Percentiles rank a stretch among this genome's conserved stretches.
Conservation (phyloP, 2,113 vertebrate genomes). For the Eudyptes chrysolophus region DNA sequence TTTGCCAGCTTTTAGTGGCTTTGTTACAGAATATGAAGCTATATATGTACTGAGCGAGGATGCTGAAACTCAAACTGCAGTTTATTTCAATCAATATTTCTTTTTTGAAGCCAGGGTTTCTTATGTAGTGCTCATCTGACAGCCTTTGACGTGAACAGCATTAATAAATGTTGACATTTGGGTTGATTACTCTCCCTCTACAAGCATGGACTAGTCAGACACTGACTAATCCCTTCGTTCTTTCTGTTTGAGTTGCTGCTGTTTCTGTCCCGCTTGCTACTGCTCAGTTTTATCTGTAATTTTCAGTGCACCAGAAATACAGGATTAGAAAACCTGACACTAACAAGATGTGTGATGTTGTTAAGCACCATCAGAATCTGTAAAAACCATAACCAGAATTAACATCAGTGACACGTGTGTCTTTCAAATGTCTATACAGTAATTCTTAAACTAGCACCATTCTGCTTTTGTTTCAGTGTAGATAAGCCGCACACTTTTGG, state of each 20-base stretch:
- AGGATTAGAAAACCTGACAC: background rate
- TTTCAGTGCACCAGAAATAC: background rate
- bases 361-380: background rate
- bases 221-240: conserved; percentile 16
- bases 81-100: conserved; percentile 66
- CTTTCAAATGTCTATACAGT: background rate
- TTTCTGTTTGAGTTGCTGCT: background rate
- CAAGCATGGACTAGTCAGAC: background rate
- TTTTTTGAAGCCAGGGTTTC: conserved; percentile 13
- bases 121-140: background rate
- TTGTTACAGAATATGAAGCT: conserved; percentile 19
- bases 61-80: conserved; percentile 20
- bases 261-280: background rate
- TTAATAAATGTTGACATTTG: conserved; percentile 56
- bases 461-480: background rate
- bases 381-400: background rate
- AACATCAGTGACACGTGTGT: fast-evolving
- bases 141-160: conserved; percentile 35
- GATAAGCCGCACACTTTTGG: background rate
- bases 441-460: background rate
- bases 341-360: background rate
- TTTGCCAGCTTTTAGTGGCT: conserved; percentile 11
- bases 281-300: conserved; percentile 10
- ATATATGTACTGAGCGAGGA: conserved; percentile 13
- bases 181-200: conserved; percentile 39